Evolutionary conservation across 2,113 vertebrate species (phyloP), one percentile per base, ranked within the genome.

Genomic region (Microtus ochrogaster): DNA sequence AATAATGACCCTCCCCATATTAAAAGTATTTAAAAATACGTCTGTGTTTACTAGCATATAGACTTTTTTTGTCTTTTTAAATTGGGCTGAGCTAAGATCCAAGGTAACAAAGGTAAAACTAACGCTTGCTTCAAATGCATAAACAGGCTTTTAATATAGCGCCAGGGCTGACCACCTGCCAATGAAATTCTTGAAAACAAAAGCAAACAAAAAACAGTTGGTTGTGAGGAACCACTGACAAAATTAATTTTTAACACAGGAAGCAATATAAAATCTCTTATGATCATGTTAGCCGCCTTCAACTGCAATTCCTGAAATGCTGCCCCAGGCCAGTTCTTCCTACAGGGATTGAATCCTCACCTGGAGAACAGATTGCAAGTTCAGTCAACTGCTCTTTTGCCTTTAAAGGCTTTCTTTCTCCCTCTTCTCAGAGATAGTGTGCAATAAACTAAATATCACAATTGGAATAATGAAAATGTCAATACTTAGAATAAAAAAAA

Each of bases 401-500:
- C 84, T 73, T 87, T 93, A 52, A 86, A 83, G 16, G 13, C 2
- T 30, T 90, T 24, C 44, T 16, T 44, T 85, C 83, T n/a, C 49
- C 5, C 39, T 4, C 79, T 81, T 61, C 81, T 47, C 73, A 94
- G 52, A 65, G 74, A 84, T 33, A 49, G 76, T 63, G 65, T 61
- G 33, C 41, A 88, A 88, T 61, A 81, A 94, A 96, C 92, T 90
- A 94, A 94, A 84, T 95, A 95, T 82, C 88, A 72, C 58, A 92
- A 52, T 5, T 85, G 76, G 93, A 96, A 84, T 96, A 94, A 96
- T 97, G 84, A 97, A 97, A 97, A 94, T 70, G 90, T 96, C 96
- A 97, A 97, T 96, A 97, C 87, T 96, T 93, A 52, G 58, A 83
- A 41, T 94, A 96, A 96, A 95, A 97, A 97, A 97, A 97, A 97